Conservation (phyloP, 2,888 invertebrate genomes). For the Drosophila birchii region DNA sequence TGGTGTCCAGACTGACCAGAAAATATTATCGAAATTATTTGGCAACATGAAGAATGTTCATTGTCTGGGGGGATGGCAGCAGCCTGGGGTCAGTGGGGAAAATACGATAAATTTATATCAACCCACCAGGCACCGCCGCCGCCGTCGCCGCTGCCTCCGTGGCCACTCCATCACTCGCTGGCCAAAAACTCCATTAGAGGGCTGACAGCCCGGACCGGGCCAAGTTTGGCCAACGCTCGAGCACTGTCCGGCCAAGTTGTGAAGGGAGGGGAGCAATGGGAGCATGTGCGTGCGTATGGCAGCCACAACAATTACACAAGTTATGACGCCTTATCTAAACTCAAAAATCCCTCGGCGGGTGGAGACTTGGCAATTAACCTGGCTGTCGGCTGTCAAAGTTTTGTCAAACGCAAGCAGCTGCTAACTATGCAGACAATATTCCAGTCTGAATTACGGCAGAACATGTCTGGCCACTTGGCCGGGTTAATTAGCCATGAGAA, state of each 20-base stretch:
- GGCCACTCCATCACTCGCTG: conserved; percentile 17
- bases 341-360: conserved; percentile 48
- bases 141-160: neutral
- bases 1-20: conserved; percentile 29
- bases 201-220: conserved; percentile 26
- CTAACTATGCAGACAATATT: conserved; percentile 58
- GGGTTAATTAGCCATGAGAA: conserved; percentile 67
- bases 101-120: conserved; percentile 62
- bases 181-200: conserved; percentile 43
- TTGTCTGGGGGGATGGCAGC: conserved; percentile 43
- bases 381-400: conserved; percentile 43
- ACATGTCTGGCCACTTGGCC: conserved; percentile 52
- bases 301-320: conserved; percentile 63
- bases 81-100: conserved; percentile 53
- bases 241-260: conserved; percentile 17
- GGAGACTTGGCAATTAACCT: conserved; percentile 54
- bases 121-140: neutral
- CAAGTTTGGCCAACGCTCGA: conserved; percentile 33
- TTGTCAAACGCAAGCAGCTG: conserved; percentile 49
- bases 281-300: conserved; percentile 51
- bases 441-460: conserved; percentile 48
- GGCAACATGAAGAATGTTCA: conserved; percentile 53
- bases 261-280: conserved; percentile 2
- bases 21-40: conserved; percentile 59
- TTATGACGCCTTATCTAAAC: conserved; percentile 59